phyloP scores from a whole-genome alignment of 2,113 vertebrate species.

The Rana temporaria region DNA sequence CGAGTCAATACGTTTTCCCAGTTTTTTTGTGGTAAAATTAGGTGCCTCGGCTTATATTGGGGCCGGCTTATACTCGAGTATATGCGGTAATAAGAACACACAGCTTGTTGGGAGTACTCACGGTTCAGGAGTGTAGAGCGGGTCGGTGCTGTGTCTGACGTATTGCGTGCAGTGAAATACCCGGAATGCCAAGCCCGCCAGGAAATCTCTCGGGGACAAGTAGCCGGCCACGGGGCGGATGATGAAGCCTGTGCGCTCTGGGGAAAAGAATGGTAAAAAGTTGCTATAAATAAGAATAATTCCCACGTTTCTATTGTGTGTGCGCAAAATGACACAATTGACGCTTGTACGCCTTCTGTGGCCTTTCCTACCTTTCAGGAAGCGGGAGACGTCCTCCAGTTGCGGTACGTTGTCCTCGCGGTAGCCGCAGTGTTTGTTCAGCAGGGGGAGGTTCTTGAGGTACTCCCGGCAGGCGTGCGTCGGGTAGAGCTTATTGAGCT shows the following conservation, averaged over 20 bases:
- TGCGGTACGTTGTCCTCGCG: conserved; percentile 96
- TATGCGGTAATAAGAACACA: too few species aligned
- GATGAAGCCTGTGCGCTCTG: conserved; percentile 93
- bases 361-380: conserved; percentile 82
- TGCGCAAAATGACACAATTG: too few species aligned
- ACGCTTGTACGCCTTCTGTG: too few species aligned
- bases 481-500: conserved; percentile 94
- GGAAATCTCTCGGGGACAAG: conserved; percentile 93
- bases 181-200: conserved; percentile 95
- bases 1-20: too few species aligned
- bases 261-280: conserved; percentile 52
- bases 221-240: conserved; percentile 97
- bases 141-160: conserved; percentile 94
- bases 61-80: too few species aligned
- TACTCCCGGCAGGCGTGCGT: conserved; percentile 93
- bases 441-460: conserved; percentile 93
- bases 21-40: too few species aligned
- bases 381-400: conserved; percentile 93
- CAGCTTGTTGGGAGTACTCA: conserved; percentile 73
- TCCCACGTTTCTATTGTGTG: background rate
- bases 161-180: conserved; percentile 99
- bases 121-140: conserved; percentile 98
- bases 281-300: background rate
- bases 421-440: conserved; percentile 90
- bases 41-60: too few species aligned